Conservation (phyloP, 2,797 vertebrate species). For the Molossus alvarezi region DNA sequence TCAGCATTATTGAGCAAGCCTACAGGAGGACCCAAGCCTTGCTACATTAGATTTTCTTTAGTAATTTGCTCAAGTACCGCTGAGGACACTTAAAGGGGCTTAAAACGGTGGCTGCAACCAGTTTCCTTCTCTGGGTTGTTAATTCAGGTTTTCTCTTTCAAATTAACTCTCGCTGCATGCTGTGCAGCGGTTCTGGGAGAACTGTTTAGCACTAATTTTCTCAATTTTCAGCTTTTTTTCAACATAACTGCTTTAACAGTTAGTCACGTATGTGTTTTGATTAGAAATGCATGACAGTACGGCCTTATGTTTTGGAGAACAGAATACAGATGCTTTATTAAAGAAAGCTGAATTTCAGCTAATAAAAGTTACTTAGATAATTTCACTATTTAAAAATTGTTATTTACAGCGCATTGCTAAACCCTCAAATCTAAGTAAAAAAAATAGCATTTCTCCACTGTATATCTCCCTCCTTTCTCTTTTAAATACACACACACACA, state of each 20-base stretch:
- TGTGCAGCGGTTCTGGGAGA: slow-evolving; percentile 90
- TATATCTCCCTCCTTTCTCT: background rate
- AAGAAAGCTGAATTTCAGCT: slow-evolving; percentile 68
- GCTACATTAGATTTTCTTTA: slow-evolving; percentile 95
- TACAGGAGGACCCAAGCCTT: slow-evolving; percentile 93
- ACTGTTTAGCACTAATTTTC: slow-evolving; percentile 92
- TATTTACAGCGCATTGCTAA: slow-evolving; percentile 5
- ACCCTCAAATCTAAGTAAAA: background rate
- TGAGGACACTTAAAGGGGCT: slow-evolving; percentile 95
- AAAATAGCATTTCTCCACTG: background rate
- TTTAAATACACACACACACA: background rate
- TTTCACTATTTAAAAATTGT: slow-evolving; percentile 52
- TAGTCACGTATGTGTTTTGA: slow-evolving; percentile 89
- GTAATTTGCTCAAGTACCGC: slow-evolving; percentile 95
- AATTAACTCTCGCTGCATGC: slow-evolving; percentile 92
- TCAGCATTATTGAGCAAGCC: slow-evolving; percentile 95
- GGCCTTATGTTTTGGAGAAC: slow-evolving; percentile 55
- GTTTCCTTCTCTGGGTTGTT: slow-evolving; percentile 94
- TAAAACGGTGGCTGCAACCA: slow-evolving; percentile 93
- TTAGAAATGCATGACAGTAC: slow-evolving; percentile 78
- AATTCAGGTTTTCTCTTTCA: slow-evolving; percentile 94
- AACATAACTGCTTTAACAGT: slow-evolving; percentile 88
- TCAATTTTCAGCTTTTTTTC: slow-evolving; percentile 91
- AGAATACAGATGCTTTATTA: slow-evolving; percentile 72
- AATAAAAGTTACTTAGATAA: slow-evolving; percentile 38